Conservation (phyloP, 2,888 invertebrate genomes). For the Drosophila mimica region DNA sequence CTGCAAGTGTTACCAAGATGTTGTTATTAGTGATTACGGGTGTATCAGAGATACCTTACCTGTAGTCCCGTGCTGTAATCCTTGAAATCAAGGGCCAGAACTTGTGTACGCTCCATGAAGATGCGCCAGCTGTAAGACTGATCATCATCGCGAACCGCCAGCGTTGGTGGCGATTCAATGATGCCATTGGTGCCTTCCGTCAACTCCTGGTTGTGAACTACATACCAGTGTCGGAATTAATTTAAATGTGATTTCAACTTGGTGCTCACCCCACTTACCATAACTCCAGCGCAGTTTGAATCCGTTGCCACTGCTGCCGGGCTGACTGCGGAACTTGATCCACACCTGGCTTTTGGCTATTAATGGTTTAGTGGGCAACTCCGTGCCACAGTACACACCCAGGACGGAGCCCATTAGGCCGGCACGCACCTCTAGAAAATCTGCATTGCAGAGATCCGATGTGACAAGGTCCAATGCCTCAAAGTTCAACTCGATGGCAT, state of each 20-base stretch:
- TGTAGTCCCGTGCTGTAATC: conserved; percentile 78
- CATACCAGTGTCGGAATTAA: background rate
- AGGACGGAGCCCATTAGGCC: conserved; percentile 88
- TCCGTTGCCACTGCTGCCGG: conserved; percentile 87
- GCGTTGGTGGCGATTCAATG: conserved; percentile 79
- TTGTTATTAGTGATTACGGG: background rate
- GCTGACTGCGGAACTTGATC: conserved; percentile 91
- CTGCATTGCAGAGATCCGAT: conserved; percentile 91
- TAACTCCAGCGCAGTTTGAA: conserved; percentile 91
- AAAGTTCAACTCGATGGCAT: conserved; percentile 89
- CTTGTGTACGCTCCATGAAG: conserved; percentile 50
- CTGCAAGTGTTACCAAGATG: conserved; percentile 80
- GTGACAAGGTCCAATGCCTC: conserved; percentile 88
- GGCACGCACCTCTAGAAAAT: conserved; percentile 93
- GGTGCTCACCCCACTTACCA: conserved; percentile 84
- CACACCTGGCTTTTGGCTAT: conserved; percentile 88
- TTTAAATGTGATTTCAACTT: background rate
- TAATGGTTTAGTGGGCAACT: conserved; percentile 87
- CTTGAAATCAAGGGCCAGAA: conserved; percentile 68
- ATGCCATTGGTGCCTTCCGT: conserved; percentile 66
- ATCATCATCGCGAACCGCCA: conserved; percentile 55
- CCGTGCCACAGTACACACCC: conserved; percentile 90
- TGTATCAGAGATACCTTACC: conserved; percentile 53
- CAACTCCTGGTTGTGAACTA: conserved; percentile 80
- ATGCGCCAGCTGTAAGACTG: conserved; percentile 82